Evolutionary conservation across 2,888 invertebrate species (phyloP).

Genomic region (Epinotia brunnichana): DNA sequence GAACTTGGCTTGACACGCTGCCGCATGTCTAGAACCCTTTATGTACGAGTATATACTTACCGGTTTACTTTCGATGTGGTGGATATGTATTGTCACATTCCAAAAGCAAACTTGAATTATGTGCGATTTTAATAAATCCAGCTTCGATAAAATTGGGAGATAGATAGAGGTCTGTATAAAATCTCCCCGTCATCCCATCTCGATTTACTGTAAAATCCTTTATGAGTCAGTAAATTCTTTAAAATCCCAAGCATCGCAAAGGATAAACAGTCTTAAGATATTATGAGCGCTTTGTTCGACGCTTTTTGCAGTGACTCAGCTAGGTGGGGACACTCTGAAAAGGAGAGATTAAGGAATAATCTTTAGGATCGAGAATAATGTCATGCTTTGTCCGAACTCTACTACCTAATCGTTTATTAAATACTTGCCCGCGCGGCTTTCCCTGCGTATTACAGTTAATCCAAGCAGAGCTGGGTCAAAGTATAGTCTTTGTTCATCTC

Average conservation of each 20-base stretch:
- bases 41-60: no score
- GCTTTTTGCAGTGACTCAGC: constrained; percentile 30
- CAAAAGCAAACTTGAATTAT: no score
- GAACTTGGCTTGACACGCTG: no score
- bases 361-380: constrained; percentile 23
- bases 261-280: constrained; percentile 31
- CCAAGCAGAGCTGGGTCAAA: no score
- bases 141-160: neutral
- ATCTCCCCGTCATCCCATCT: neutral
- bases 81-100: no score
- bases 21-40: no score
- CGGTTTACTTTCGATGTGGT: no score
- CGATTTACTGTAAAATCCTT: constrained; percentile 15
- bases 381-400: constrained; percentile 27
- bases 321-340: constrained; percentile 19
- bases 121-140: neutral
- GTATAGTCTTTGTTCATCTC: no score
- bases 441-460: neutral
- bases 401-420: constrained; percentile 21
- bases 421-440: neutral
- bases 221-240: constrained; percentile 16
- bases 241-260: neutral
- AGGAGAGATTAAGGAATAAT: constrained; percentile 25
- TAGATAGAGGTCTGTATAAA: neutral
- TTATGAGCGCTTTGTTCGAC: constrained; percentile 21